Conservation (phyloP, 2,113 vertebrate genomes). For the Thalassoma bifasciatum region DNA sequence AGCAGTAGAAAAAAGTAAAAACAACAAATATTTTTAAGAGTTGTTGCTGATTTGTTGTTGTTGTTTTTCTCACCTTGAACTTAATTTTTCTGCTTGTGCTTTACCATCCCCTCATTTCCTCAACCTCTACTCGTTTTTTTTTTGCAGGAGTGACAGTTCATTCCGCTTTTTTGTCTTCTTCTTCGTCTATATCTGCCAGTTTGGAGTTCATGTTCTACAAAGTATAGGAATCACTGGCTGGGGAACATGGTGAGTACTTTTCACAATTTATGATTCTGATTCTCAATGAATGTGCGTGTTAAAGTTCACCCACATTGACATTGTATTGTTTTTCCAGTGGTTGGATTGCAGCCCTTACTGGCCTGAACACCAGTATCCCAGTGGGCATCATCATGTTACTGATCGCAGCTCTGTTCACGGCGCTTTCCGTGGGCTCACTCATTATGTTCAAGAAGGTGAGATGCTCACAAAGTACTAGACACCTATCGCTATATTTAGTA, state of each 20-base stretch:
- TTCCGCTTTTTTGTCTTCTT: conserved; percentile 99
- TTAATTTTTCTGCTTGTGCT: neutral
- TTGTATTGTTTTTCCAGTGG: conserved; percentile 83
- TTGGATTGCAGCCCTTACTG: conserved; percentile 97
- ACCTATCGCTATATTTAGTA: neutral
- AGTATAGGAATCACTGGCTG: conserved; percentile 95
- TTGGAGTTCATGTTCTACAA: conserved; percentile 96
- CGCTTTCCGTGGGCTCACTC: conserved; percentile 95
- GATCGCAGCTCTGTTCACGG: conserved; percentile 96
- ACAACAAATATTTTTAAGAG: neutral
- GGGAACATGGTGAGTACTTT: conserved; percentile 92
- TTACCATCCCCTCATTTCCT: neutral
- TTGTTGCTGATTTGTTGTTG: neutral
- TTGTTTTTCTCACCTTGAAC: neutral
- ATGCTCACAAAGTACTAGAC: neutral
- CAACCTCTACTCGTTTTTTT: conserved; percentile 32
- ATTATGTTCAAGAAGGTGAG: conserved; percentile 99
- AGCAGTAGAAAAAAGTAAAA: neutral
- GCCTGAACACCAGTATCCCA: conserved; percentile 93
- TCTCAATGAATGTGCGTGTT: neutral
- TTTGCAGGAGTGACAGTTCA: conserved; percentile 95
- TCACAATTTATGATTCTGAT: neutral
- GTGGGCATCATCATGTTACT: conserved; percentile 98
- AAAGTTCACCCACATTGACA: neutral
- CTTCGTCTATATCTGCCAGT: conserved; percentile 99